Conservation (phyloP, 2,888 invertebrate genomes). For the Troides aeacus region DNA sequence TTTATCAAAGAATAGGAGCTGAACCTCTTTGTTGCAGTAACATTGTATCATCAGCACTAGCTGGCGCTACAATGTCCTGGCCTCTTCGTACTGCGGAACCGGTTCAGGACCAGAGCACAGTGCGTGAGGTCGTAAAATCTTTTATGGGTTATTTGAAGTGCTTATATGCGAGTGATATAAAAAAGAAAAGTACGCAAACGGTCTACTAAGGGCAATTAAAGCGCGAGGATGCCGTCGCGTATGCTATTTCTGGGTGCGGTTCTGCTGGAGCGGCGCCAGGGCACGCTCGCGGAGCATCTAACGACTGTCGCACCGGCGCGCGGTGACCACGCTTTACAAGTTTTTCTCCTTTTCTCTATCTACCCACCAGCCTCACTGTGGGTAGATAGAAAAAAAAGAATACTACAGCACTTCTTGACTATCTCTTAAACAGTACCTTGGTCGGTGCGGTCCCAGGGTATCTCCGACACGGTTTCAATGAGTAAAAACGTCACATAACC, state of each 20-base stretch:
- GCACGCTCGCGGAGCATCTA: slow-evolving; percentile 31
- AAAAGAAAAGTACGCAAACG: slow-evolving; percentile 26
- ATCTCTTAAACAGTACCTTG: no score
- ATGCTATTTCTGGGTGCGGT: slow-evolving; percentile 50
- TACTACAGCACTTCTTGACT: no score
- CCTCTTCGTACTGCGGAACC: no score
- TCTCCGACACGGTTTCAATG: no score
- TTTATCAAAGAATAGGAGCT: no score
- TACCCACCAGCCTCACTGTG: background rate
- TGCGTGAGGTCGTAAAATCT: slow-evolving; percentile 1
- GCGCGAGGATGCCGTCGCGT: slow-evolving; percentile 52
- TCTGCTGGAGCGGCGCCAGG: slow-evolving; percentile 53
- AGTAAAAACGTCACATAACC: no score
- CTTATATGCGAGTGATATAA: slow-evolving; percentile 16
- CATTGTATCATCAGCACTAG: no score
- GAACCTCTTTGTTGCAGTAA: no score
- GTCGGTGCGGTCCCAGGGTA: no score
- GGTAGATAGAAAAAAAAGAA: no score
- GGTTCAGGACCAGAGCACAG: no score
- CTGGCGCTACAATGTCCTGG: no score
- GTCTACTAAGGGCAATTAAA: slow-evolving; percentile 48
- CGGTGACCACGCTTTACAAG: slow-evolving; percentile 4
- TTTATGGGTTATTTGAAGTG: slow-evolving; percentile 7
- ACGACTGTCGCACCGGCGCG: slow-evolving; percentile 25
- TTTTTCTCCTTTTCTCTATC: background rate